Evolutionary conservation across 2,113 vertebrate species (phyloP), one percentile per base, ranked within the genome.

Genomic region (Chascanopsetta lugubris): DNA sequence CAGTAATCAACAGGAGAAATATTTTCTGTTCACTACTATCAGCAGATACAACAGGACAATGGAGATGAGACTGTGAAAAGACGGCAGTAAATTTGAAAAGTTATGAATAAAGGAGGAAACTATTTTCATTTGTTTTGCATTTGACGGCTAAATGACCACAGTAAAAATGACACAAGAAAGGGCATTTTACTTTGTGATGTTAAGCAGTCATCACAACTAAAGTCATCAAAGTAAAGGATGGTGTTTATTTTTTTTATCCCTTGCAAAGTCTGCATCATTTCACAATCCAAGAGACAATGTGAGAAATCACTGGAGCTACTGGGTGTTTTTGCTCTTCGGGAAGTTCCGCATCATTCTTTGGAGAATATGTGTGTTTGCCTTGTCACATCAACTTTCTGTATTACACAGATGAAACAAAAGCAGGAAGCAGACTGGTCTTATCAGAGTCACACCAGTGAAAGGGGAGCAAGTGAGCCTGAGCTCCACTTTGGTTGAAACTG

Each of bases 351-450:
- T 26, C 15, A 72, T 26, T 58, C 42, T 43, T 22, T 0, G 17
- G 29, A 36, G 56, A 20, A 18, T 42, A 2, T 8, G 61, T 50
- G 34, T 8, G 6, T 59, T 55, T 53, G 58, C 32, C 32, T 21
- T 20, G 17, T 63, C 32, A 53, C 66, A 4, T 2, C 3, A n/a
- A 38, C 59, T 48, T 24, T 4, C 45, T 63, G 64, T 18, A 17
- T 30, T 59, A 50, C 32, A 67, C 32, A 49, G 24, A 69, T 58
- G 50, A 61, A 53, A 80, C 67, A 87, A 79, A 85, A 21, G 58
- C 75, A 86, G 77, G 80, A 89, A 83, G 70, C 64, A 29, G 48
- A 42, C 54, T 29, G 61, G 53, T 56, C 75, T 85, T 75, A 89
- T 86, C 83, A 72, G 71, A 60, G 75, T 46, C 6, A 2, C 24